Evolutionary conservation across 1,140 invertebrate genomes (phyloP), one percentile per base, ranked within the genome.

Genomic region (Macrobrachium rosenbergii): DNA sequence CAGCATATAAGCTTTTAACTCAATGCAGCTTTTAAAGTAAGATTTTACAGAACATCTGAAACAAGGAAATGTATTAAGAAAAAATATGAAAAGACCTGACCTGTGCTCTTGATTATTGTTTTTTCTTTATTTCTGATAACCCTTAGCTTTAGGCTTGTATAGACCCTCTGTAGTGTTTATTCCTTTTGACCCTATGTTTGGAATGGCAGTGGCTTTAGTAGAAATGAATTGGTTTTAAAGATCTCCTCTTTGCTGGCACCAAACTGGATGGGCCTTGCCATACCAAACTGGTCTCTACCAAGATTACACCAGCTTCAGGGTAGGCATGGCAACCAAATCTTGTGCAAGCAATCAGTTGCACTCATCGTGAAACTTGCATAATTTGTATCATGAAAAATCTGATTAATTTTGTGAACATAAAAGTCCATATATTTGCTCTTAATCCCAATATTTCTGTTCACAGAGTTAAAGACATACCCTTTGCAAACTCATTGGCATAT

Each of bases 231-330:
- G 23, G 52, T 80, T 80, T 37, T 72, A 37, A 28, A 28, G 67
- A 82, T 45, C 78, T 63, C 80, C 23, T 28, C 76, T 82, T 72
- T 85, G 77, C 78, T 86, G 83, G 83, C 88, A 89, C 88, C 88
- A 89, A 86, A 89, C 78, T 84, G 82, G 83, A 77, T 82, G 83
- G 88, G 88, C 82, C 88, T 84, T 89, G 88, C 88, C 88, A 89
- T 89, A 89, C 88, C 88, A 89, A 89, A 89, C 88, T 89, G 88
- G 88, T 89, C 88, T 89, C 58, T 85, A 84, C 88, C 88, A 89
- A 85, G 88, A 89, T 77, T 37, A 64, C 72, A 89, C 63, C 88
- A 89, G 78, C 78, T 58, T 82, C 83, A 84, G 83, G 88, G 88
- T 84, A 89, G 83, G 88, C 88, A 89, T 89, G 88, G 82, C 82